Percentiles rank a stretch among this genome's conserved stretches.
Evolutionary conservation across 1,140 invertebrate genomes (phyloP).

Genomic region (Mamestra configurata): DNA sequence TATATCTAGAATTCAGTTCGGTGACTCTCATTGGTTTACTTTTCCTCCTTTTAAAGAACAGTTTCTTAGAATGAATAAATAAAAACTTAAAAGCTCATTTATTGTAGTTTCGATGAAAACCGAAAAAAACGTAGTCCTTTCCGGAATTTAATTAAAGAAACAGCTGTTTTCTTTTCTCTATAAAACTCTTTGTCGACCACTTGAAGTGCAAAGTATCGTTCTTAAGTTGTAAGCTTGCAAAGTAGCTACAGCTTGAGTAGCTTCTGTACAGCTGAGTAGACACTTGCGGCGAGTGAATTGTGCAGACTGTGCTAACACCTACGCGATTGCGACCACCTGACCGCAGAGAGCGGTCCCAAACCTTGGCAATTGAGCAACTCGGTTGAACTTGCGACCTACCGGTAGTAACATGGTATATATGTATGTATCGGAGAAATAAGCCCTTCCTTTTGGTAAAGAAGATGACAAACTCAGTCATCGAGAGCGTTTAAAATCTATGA

Average conservation of each 20-base stretch:
- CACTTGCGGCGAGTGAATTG: constrained; percentile 14
- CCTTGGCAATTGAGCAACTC: constrained; percentile 13
- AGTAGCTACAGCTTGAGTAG: neutral
- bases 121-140: neutral
- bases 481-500: too few species aligned
- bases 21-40: neutral
- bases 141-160: neutral
- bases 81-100: too few species aligned
- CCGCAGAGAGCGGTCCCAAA: constrained; percentile 1
- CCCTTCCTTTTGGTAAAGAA: too few species aligned
- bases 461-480: too few species aligned
- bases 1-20: neutral
- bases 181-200: neutral
- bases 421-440: too few species aligned
- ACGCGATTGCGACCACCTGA: neutral
- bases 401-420: too few species aligned
- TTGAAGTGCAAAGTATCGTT: neutral
- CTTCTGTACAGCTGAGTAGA: neutral
- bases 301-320: neutral
- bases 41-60: too few species aligned
- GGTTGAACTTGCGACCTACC: too few species aligned
- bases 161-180: neutral
- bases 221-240: neutral
- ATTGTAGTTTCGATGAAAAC: too few species aligned
- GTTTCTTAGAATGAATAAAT: too few species aligned